Conservation (phyloP, 2,888 invertebrate species). For the Luperina nickerlii region DNA sequence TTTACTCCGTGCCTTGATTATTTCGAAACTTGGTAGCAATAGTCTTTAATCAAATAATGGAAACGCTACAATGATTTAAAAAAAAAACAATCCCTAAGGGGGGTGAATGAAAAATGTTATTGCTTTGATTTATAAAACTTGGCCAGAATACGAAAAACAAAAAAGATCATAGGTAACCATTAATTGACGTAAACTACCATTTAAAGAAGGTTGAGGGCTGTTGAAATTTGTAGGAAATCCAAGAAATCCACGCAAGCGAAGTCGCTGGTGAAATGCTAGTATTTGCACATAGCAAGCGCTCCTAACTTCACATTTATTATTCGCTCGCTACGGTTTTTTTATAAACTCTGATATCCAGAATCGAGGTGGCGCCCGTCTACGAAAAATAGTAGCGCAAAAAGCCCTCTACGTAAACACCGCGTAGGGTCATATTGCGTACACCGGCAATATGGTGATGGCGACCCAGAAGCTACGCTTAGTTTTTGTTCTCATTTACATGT, state of each 20-base stretch:
- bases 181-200: background rate
- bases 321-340: background rate
- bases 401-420: background rate
- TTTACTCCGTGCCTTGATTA: too few species aligned
- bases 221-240: background rate
- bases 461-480: background rate
- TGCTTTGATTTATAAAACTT: background rate
- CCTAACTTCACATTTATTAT: conserved; percentile 7
- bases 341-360: conserved; percentile 7
- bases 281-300: background rate
- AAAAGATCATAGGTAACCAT: too few species aligned
- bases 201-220: background rate
- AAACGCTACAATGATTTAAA: background rate
- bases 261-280: background rate
- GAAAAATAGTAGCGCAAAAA: too few species aligned
- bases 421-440: background rate
- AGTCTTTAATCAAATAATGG: background rate
- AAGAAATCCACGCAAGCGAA: background rate
- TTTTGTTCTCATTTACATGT: conserved; percentile 3
- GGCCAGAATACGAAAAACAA: too few species aligned
- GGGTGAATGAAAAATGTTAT: too few species aligned
- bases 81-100: too few species aligned
- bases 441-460: background rate
- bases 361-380: background rate
- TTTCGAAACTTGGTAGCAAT: background rate